phyloP scores from a whole-genome alignment of 2,113 vertebrate species.

The Piaya cayana region DNA sequence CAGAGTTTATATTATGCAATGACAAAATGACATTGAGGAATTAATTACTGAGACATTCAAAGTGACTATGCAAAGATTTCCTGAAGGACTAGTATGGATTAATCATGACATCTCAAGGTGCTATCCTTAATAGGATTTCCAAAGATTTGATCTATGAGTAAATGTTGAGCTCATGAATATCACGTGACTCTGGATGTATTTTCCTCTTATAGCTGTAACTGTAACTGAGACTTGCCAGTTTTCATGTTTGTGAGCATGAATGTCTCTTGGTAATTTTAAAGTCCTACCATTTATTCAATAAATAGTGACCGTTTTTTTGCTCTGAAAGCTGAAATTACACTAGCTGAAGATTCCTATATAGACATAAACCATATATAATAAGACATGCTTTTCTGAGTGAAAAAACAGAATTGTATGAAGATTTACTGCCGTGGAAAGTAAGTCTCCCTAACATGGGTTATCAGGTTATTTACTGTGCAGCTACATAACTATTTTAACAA shows the following conservation, averaged over 20 bases:
- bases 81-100: conserved; percentile 61
- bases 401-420: background rate
- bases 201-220: background rate
- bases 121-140: conserved; percentile 59
- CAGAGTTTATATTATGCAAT: background rate
- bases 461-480: background rate
- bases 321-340: conserved; percentile 1
- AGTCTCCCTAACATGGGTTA: background rate
- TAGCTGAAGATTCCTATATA: background rate
- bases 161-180: conserved; percentile 43
- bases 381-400: background rate
- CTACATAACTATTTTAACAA: background rate
- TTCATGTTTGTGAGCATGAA: background rate
- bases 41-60: conserved; percentile 54
- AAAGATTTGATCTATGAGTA: conserved; percentile 54
- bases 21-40: conserved; percentile 58
- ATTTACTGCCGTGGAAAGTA: background rate
- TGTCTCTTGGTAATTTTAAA: background rate
- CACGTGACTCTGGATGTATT: background rate
- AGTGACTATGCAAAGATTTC: conserved; percentile 53
- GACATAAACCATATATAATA: background rate
- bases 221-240: background rate
- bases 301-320: conserved; percentile 11
- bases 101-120: conserved; percentile 66
- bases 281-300: background rate